These are phyloP conservation scores for Formica exsecta DNA, from an alignment of 1,140 invertebrate genomes.

Conservation along the genomic window DNA sequence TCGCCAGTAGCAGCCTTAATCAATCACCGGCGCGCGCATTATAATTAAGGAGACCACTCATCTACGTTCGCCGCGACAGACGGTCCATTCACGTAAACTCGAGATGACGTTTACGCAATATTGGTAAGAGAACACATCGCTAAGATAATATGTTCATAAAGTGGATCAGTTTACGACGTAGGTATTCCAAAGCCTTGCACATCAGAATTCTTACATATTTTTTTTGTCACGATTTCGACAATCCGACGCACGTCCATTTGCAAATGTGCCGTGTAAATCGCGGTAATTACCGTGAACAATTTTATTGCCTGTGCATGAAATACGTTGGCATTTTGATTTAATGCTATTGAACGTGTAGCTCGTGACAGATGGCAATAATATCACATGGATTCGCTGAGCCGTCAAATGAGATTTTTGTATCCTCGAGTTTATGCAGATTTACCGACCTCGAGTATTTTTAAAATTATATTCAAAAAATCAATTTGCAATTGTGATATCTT, in stretches of 20 bases:
- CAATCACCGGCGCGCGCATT: conserved; percentile 23
- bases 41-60: conserved; percentile 24
- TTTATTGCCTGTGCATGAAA: conserved; percentile 7
- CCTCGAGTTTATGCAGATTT: conserved; percentile 20
- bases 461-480: not conserved
- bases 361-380: conserved; percentile 5
- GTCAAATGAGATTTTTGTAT: not conserved
- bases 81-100: conserved; percentile 30
- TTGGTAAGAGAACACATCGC: conserved; percentile 3
- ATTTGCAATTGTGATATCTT: not conserved
- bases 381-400: not conserved
- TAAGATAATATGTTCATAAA: conserved; percentile 24
- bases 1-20: conserved; percentile 36
- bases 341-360: not conserved
- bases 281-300: conserved; percentile 12
- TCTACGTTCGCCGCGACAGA: conserved; percentile 15
- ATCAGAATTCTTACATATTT: not conserved
- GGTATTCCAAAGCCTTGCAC: not conserved
- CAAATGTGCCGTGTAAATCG: conserved; percentile 22
- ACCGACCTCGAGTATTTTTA: not conserved
- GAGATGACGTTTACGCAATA: conserved; percentile 5
- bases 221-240: conserved; percentile 13
- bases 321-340: conserved; percentile 7
- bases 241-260: not conserved
- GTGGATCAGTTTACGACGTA: not conserved